Conservation (phyloP, 2,797 vertebrate genomes). For the Ceryle rudis region DNA sequence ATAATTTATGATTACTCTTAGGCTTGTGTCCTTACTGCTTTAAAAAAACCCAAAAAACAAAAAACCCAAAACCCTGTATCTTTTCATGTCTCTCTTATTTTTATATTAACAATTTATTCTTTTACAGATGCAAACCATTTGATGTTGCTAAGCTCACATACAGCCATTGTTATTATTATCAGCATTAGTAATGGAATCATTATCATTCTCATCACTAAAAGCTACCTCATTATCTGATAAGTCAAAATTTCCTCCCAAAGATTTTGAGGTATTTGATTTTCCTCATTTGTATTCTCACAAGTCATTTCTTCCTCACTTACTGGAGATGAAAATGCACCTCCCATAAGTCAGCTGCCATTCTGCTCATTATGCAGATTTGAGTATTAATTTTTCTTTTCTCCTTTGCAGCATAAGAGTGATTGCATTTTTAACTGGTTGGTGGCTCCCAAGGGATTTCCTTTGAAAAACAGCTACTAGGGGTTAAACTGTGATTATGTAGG, state of each 20-base stretch:
- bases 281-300: slow-evolving; percentile 69
- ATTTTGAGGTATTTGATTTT: slow-evolving; percentile 70
- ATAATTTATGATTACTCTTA: background rate
- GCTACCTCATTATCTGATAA: slow-evolving; percentile 73
- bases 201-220: slow-evolving; percentile 73
- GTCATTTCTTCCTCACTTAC: slow-evolving; percentile 51
- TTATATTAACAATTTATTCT: slow-evolving; percentile 45
- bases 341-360: slow-evolving; percentile 57
- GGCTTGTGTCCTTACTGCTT: background rate
- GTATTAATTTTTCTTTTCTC: slow-evolving; percentile 66
- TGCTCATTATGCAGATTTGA: slow-evolving; percentile 65
- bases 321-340: slow-evolving; percentile 66
- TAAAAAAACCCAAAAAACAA: background rate
- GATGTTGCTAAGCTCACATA: slow-evolving; percentile 33
- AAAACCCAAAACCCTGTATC: background rate
- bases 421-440: slow-evolving; percentile 51
- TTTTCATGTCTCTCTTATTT: slow-evolving; percentile 11
- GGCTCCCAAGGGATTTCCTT: background rate
- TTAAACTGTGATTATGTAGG: background rate
- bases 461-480: background rate
- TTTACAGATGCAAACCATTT: slow-evolving; percentile 40
- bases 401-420: slow-evolving; percentile 19
- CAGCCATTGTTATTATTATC: slow-evolving; percentile 64
- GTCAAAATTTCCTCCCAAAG: slow-evolving; percentile 66
- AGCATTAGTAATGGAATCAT: slow-evolving; percentile 63